Conservation (phyloP, 2,113 vertebrate genomes). For the Thomomys bottae region DNA sequence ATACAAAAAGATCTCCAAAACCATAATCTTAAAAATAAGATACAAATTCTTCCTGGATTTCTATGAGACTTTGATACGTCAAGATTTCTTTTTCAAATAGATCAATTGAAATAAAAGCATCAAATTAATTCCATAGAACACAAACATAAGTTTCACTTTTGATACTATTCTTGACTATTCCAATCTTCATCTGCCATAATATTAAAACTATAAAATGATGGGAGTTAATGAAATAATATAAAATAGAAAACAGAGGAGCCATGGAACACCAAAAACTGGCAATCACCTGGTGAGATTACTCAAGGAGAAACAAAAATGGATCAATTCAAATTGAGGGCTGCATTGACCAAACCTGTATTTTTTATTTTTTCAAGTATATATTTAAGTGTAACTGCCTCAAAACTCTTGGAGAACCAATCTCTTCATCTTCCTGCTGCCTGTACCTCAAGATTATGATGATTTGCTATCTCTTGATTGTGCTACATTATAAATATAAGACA, state of each 20-base stretch:
- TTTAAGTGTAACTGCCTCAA: not conserved
- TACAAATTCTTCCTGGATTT: not conserved
- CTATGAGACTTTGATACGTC: not conserved
- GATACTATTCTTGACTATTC: conserved; percentile 3
- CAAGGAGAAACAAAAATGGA: not conserved
- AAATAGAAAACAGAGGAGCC: not conserved
- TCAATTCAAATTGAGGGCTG: not conserved
- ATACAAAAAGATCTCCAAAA: not conserved
- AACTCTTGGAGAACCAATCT: not conserved
- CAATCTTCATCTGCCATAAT: not conserved
- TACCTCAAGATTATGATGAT: not conserved
- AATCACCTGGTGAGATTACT: not conserved
- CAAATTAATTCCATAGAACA: not conserved
- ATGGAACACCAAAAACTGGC: not conserved
- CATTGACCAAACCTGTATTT: not conserved
- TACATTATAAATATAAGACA: not conserved
- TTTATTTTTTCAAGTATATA: not conserved
- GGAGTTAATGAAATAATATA: conserved; percentile 19
- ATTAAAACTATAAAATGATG: not conserved
- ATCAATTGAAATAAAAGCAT: conserved; percentile 11
- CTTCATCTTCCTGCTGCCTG: not conserved
- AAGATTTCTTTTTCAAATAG: not conserved
- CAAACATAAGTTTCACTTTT: not conserved
- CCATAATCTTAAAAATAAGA: not conserved
- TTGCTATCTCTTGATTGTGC: not conserved